Base-by-base conservation (phyloP, 2,113 vertebrate genomes). In the Gymnorhina tibicen region DNA sequence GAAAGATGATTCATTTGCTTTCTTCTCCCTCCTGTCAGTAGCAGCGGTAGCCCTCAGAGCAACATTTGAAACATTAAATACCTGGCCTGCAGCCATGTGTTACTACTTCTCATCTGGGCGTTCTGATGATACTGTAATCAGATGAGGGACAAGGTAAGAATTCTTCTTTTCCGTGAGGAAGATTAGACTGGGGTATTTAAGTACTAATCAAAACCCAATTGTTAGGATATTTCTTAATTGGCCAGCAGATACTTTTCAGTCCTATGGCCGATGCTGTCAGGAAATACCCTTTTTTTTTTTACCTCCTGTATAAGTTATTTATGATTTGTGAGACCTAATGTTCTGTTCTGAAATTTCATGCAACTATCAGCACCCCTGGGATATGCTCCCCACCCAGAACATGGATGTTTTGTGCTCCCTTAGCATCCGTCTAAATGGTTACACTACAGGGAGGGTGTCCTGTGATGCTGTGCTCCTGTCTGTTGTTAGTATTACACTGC, bases 1-100 rank as follows among this genome's bases (percentile, higher is more conserved):
- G 89, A 87, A 82, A 83, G 44, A 58, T 67, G 59, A 94, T 93
- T 86, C 83, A 70, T 90, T 19, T 84, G 37, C 73, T 93, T 89
- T 92, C 69, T 93, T 78, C 81, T 89, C 68, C 41, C 60, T 49
- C 49, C n/a, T 46, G 63, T 83, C 83, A 79, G 74, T 26, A 85
- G 81, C 64, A 87, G 77, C 4, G 1, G 74, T 80, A 83, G 68
- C 62, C 68, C 67, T 94, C 55, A 70, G 68, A 91, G 72, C 76
- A 92, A 13, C 59, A 23, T 87, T 68, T 52, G 63, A 90, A 94
- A 63, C 56, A 41, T 59, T 80, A 77, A 87, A 77, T 81, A 67
- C 73, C 63, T 93, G 89, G 84, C 95, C 78, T 75, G 59, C 44
- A 75, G 88, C 88, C 76, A 75, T 37, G 46, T 89, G 55, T 68